phyloP scores from a whole-genome alignment of 1,140 invertebrate genomes.

The Conus ventricosus region DNA sequence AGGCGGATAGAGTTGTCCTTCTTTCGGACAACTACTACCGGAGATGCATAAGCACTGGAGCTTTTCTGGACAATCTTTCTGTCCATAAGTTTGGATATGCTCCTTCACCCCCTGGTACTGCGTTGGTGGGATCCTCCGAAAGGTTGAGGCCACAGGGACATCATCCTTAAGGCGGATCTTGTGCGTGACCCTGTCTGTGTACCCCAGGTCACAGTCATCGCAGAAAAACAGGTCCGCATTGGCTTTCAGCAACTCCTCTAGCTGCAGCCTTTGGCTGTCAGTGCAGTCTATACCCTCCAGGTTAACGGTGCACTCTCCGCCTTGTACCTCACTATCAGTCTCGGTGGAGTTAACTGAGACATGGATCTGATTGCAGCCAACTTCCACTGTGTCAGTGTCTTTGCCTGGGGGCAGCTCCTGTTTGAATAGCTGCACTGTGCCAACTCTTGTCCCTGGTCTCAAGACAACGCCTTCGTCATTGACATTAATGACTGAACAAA shows the following conservation, averaged over 20 bases:
- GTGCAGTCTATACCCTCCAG: not conserved
- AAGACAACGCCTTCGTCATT: not conserved
- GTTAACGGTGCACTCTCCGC: not conserved
- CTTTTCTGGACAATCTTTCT: constrained; percentile 35
- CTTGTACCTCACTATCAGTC: not conserved
- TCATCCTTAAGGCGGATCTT: not conserved
- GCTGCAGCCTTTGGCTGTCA: not conserved
- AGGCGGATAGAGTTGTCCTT: constrained; percentile 54
- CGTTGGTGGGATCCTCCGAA: not conserved
- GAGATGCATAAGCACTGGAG: constrained; percentile 42
- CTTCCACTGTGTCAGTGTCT: not conserved
- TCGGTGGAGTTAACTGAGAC: not conserved
- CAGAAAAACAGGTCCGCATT: not conserved
- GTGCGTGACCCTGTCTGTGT: no score
- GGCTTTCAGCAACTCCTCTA: not conserved
- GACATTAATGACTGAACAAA: not conserved
- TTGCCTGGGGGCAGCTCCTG: not conserved
- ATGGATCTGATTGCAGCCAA: not conserved
- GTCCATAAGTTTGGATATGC: constrained; percentile 29
- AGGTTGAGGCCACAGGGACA: no score
- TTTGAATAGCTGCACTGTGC: not conserved
- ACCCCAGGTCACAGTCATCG: constrained; percentile 8
- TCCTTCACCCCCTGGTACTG: not conserved
- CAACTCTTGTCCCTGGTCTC: not conserved
- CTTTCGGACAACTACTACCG: no score